Conservation (phyloP, 1,140 invertebrate genomes). For the Ips typographus region DNA sequence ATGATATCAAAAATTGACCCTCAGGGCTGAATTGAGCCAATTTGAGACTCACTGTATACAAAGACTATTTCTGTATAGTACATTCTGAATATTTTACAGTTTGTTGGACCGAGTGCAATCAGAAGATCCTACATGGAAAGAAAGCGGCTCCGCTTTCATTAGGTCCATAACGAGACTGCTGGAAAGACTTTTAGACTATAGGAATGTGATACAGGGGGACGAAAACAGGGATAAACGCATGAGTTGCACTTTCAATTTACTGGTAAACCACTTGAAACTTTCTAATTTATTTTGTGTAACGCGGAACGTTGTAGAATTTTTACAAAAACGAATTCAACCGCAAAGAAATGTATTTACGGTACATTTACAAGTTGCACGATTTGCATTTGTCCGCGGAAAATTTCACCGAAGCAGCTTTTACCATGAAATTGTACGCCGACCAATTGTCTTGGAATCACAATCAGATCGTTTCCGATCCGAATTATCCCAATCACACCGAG, state of each 20-base stretch:
- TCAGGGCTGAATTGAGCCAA: too few relatives aligned
- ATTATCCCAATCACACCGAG: slow-evolving; percentile 73
- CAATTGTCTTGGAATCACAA: slow-evolving; percentile 85
- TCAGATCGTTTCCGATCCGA: slow-evolving; percentile 62
- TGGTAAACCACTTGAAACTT: slow-evolving; percentile 59
- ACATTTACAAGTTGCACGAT: slow-evolving; percentile 95
- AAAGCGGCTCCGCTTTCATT: slow-evolving; percentile 88
- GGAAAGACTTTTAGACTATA: slow-evolving; percentile 88
- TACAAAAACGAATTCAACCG: slow-evolving; percentile 96
- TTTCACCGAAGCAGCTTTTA: slow-evolving; percentile 94
- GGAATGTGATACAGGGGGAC: slow-evolving; percentile 88
- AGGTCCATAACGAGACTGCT: slow-evolving; percentile 86
- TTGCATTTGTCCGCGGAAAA: slow-evolving; percentile 92
- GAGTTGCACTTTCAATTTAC: slow-evolving; percentile 95
- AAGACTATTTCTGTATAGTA: neutral
- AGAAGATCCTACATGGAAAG: slow-evolving; percentile 84
- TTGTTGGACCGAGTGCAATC: slow-evolving; percentile 83
- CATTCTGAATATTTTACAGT: slow-evolving; percentile 54
- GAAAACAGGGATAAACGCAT: slow-evolving; percentile 92
- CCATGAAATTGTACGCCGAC: slow-evolving; percentile 90
- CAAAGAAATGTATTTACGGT: slow-evolving; percentile 94
- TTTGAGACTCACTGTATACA: too few relatives aligned
- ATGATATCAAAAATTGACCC: too few relatives aligned
- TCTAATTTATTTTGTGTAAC: slow-evolving; percentile 1
- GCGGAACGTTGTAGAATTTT: slow-evolving; percentile 74